phyloP scores from a whole-genome alignment of 2,113 vertebrate species.

The Nesogale talazaci region DNA sequence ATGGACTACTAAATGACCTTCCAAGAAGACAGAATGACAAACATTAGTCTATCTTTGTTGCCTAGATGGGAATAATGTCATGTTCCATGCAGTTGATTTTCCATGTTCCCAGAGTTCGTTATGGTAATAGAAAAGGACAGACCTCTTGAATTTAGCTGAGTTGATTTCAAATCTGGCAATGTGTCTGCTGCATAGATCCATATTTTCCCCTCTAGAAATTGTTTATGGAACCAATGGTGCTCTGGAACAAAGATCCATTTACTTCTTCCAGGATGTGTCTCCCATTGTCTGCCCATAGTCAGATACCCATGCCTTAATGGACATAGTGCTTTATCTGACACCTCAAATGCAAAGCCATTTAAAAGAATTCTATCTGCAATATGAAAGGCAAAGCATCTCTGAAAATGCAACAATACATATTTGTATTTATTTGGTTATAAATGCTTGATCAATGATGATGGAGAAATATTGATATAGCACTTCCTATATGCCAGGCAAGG shows the following conservation, averaged over 20 bases:
- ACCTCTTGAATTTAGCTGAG: conserved; percentile 52
- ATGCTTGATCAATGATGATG: neutral
- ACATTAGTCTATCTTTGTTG: neutral
- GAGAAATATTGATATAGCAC: neutral
- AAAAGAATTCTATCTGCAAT: conserved; percentile 14
- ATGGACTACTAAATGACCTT: neutral
- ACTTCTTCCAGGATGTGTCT: neutral
- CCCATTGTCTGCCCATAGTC: neutral
- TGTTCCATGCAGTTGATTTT: neutral
- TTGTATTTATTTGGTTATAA: conserved; percentile 14
- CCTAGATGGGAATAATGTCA: conserved; percentile 23
- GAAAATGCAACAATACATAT: conserved; percentile 13
- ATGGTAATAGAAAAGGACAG: conserved; percentile 56
- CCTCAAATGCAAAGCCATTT: conserved; percentile 34
- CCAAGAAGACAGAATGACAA: neutral
- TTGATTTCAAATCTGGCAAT: conserved; percentile 52
- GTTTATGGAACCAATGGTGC: conserved; percentile 35
- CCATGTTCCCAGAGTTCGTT: conserved; percentile 29
- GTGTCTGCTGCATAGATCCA: conserved; percentile 59
- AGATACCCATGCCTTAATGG: neutral
- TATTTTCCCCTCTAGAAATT: conserved; percentile 69
- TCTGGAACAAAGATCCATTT: neutral
- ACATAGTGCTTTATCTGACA: neutral
- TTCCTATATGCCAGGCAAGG: neutral
- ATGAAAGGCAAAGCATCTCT: conserved; percentile 36